Evolutionary conservation across 2,113 vertebrate genomes (phyloP), one percentile per base, ranked within the genome.

Genomic region (crab-eating macaque (Macaca fascicularis)): DNA sequence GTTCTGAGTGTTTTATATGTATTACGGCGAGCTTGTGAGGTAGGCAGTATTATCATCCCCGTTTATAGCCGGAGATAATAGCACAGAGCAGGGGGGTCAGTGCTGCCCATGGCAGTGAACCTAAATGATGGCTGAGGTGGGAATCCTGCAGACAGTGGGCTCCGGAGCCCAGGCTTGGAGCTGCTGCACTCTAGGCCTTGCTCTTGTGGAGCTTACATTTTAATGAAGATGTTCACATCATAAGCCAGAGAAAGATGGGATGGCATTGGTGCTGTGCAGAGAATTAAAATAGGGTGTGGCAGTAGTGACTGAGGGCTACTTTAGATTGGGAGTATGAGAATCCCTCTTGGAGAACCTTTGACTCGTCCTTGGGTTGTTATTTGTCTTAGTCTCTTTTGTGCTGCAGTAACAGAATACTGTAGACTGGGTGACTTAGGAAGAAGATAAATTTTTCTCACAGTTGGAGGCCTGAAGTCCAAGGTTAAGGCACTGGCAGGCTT

Each of bases 321-420:
- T 23, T 19, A 7, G 32, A 2, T 14, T 16, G 35, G 20, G 72
- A 13, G 0, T 10, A 0, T 0, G 1, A 38, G 72, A 14, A 7
- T 8, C n/a, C 70, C 25, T 43, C 30, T 38, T 2, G 1, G 61
- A 40, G 90, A 89, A 3, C 2, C 32, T 0, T 0, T 11, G 64
- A 20, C 6, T 16, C 5, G 4, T 30, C 7, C 57, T 38, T 9
- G 61, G 55, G 27, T 5, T 8, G 6, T 6, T 0, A 11, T 8
- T 30, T 72, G 32, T 59, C 38, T 13, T 57, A 9, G 50, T 38
- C 30, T 30, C 17, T 55, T n/a, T 75, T 79, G 48, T 69, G 70
- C 40, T n/a, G 40, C 86, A 72, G 32, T 93, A 22, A 4, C 32
- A 57, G 48, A 92, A 19, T 45, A 12, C 50, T 13, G 45, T 80